Evolutionary conservation across 2,888 invertebrate species (phyloP), one percentile per base, ranked within the genome.

Genomic region (Acanthopleura granulata): DNA sequence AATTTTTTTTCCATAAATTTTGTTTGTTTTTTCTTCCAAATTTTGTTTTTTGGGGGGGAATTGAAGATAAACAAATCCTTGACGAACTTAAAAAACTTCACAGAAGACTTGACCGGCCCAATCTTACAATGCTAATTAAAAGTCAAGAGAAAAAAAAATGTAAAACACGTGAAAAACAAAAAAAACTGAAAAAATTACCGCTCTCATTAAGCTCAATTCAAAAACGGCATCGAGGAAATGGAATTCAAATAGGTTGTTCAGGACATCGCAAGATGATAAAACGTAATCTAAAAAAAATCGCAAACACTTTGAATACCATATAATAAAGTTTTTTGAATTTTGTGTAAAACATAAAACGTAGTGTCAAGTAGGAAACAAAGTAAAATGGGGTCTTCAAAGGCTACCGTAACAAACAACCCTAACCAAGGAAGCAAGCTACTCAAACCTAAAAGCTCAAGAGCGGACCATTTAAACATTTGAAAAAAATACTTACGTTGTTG

Each of bases 91-190:
- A 66, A 49, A 14, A 30, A 14, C 30, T 29, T 9, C 49, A 29
- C 51, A 1, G 30, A 25, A 49, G 61, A 40, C 40, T 57, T 25
- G n/a, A 22, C 50, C 30, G 16, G 51, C 29, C 66, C 62, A 29
- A 70, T 70, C 66, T 50, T 74, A 50, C 74, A 70, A 40, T 27
- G 25, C 49, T 61, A 74, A 71, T 49, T 25, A 74, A 40, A 40
- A 40, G n/a, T 30, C 50, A 18, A 57, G 49, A 40, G 51, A 50
- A 49, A 40, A 49, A 71, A 70, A 74, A 70, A 51, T 30, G 29
- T 18, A 50, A 74, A 51, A 70, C 49, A 57, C 30, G 15, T 51
- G 22, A 51, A 49, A 61, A 57, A 51, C 11, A 49, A 3, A 18
- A 22, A n/a, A n/a, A 25, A 30, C 40, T 40, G 40, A 73, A 57